Percentiles rank a stretch among this genome's conserved stretches.
Evolutionary conservation across 2,888 invertebrate species (phyloP).

Genomic region (Fragum fragum): DNA sequence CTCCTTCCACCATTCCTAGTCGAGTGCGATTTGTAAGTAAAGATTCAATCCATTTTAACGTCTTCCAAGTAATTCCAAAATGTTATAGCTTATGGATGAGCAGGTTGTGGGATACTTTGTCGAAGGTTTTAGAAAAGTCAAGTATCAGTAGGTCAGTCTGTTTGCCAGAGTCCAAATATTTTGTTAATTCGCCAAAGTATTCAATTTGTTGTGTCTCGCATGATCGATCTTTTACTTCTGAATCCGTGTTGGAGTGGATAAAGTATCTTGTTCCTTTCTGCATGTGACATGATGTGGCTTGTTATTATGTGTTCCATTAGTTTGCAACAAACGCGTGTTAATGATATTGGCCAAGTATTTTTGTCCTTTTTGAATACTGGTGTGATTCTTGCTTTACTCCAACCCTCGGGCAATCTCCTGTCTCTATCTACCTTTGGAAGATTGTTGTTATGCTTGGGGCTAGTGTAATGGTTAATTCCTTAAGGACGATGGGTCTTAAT

Average conservation of each 20-base stretch:
- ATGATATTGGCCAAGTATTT: background rate
- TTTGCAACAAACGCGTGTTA: conserved; percentile 35
- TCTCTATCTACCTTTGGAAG: background rate
- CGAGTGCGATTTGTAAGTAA: conserved; percentile 14
- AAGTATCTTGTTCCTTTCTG: conserved; percentile 21
- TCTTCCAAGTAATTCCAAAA: conserved; percentile 28
- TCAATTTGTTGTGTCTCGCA: conserved; percentile 46
- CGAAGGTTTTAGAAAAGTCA: conserved; percentile 55
- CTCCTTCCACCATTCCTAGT: conserved; percentile 2
- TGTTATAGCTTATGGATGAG: conserved; percentile 39
- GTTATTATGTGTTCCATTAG: conserved; percentile 39
- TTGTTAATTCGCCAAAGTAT: conserved; percentile 26
- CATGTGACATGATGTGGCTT: conserved; percentile 26
- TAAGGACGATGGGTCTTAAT: no score
- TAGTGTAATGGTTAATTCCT: no score
- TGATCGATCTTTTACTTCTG: conserved; percentile 16
- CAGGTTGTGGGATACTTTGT: conserved; percentile 42
- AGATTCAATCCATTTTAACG: background rate
- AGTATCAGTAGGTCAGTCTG: conserved; percentile 40
- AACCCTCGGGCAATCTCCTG: no score
- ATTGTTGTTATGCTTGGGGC: background rate
- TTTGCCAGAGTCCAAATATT: conserved; percentile 24
- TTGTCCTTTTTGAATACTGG: background rate
- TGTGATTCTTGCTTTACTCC: background rate
- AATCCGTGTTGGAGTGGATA: conserved; percentile 40